Evolutionary conservation across 2,888 invertebrate genomes (phyloP), one percentile per base, ranked within the genome.

Genomic region (Watsonalla binaria): DNA sequence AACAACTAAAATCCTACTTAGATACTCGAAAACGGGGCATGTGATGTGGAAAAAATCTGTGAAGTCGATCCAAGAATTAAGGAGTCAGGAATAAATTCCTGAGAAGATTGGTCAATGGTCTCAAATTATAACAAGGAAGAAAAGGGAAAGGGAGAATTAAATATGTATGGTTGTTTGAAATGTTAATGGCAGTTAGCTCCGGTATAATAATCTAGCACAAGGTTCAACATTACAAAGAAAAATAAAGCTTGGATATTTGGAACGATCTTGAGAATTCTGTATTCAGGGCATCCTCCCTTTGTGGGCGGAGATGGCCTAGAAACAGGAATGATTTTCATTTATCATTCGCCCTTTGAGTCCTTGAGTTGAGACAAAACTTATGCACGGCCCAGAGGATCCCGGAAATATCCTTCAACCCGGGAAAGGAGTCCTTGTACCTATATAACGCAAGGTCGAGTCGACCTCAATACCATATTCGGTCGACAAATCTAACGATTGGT

Each of bases 311-410:
- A 66, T 70, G 80, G 74, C 84, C 82, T 83, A 82, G 80, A 86
- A 85, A 84, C 74, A 63, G 74, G 67, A 78, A 80, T 74, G 76
- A 81, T 80, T 82, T 81, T 76, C 80, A 84, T 87, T 84, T 83
- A 82, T 84, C 82, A 81, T 78, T 73, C 71, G 74, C 74, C 74
- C 74, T 63, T 64, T 68, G 14, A 73, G 82, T 78, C 87, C 86
- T 86, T 86, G 85, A 80, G 71, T 86, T 86, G 85, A 80, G 71
- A 72, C 65, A 62, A 74, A 80, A 83, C 71, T 82, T 79, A 72
- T 76, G 78, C 85, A 88, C 86, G 86, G 86, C 76, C 77, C 65
- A 54, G 61, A 55, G 67, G 66, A 69, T 75, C 75, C 76, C 82
- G 78, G 86, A 85, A 86, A 77, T 77, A 81, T 83, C 83, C 82